phyloP scores from a whole-genome alignment of 30 jellyfish, hydroid and myxozoan species.

The Turritopsis dohrnii region DNA sequence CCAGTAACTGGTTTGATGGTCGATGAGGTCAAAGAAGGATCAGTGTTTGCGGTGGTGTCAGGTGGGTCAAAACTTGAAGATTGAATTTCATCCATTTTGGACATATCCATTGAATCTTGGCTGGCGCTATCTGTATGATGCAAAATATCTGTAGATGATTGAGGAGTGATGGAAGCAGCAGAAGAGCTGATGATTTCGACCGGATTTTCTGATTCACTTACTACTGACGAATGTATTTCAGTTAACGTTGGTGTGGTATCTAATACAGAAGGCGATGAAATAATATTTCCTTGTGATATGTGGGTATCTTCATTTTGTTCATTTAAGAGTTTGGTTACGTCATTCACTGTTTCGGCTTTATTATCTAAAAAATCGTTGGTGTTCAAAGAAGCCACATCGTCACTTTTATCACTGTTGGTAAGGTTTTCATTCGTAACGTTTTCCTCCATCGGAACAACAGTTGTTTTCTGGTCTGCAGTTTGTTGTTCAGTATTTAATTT shows the following conservation, averaged over 20 bases:
- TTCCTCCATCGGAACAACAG: not conserved
- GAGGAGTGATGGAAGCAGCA: not conserved
- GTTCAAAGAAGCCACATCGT: not conserved
- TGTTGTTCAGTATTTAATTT: not conserved
- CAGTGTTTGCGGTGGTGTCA: not conserved
- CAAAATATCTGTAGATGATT: not conserved
- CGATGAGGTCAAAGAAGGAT: not conserved
- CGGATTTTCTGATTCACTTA: not conserved
- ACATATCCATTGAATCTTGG: not conserved
- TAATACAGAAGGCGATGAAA: not conserved
- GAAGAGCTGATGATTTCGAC: not conserved
- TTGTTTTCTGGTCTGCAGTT: not conserved
- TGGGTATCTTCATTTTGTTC: no score
- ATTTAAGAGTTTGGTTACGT: not conserved
- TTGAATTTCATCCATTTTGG: not conserved
- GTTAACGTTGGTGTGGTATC: not conserved
- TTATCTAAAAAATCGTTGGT: not conserved
- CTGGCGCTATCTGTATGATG: not conserved
- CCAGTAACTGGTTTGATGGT: conserved; percentile 20
- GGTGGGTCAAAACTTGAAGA: not conserved
- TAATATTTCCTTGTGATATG: not conserved
- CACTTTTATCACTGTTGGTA: not conserved
- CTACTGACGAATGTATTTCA: not conserved
- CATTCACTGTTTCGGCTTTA: not conserved
- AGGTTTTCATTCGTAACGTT: not conserved